phyloP scores from a whole-genome alignment of 2,113 vertebrate species.

The Empidonax traillii region DNA sequence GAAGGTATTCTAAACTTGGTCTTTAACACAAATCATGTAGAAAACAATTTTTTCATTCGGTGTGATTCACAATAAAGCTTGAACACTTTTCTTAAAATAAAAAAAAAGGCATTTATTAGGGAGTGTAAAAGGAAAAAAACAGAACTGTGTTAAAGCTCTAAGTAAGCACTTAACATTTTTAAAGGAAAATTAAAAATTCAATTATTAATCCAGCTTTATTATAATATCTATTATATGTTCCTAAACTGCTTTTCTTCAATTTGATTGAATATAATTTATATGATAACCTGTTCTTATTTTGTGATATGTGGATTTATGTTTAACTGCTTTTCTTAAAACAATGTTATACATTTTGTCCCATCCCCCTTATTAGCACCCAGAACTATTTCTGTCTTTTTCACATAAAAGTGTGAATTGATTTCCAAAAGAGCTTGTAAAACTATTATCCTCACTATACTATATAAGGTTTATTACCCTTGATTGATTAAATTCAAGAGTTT shows the following conservation, averaged over 20 bases:
- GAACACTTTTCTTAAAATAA: not conserved
- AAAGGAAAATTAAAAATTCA: not conserved
- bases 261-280: not conserved
- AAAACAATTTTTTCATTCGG: not conserved
- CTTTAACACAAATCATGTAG: not conserved
- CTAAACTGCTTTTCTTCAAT: not conserved
- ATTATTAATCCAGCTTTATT: not conserved
- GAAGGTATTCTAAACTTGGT: not conserved
- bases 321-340: not conserved
- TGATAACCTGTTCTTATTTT: not conserved
- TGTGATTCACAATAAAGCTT: not conserved
- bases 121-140: not conserved
- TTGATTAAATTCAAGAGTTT: not conserved
- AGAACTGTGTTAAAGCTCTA: not conserved
- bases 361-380: fast-evolving
- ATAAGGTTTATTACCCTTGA: not conserved
- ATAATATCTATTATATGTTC: not conserved
- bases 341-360: not conserved
- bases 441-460: not conserved
- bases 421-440: not conserved
- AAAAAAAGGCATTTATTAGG: fast-evolving
- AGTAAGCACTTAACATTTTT: not conserved
- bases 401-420: not conserved
- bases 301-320: not conserved
- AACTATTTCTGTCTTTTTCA: not conserved